These are phyloP conservation scores for Lepidurus apus DNA, from an alignment of 1,140 invertebrate species.

Conservation along the genomic window DNA sequence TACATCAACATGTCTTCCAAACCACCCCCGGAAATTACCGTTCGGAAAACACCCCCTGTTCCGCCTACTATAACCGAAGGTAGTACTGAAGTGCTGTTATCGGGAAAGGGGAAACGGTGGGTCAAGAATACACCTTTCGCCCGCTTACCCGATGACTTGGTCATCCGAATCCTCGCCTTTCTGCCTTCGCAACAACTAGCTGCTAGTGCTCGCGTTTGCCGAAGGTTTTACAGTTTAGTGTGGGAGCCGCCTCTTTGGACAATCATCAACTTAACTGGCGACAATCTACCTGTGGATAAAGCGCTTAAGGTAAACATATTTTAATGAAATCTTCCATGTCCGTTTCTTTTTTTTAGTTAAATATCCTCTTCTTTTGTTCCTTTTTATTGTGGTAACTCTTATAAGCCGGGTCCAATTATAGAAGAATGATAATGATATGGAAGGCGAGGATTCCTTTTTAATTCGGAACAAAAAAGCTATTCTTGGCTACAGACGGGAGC, in stretches of 20 bases:
- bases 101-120: conserved; percentile 30
- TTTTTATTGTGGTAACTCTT: not conserved
- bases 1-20: conserved; percentile 30
- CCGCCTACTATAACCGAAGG: conserved; percentile 24
- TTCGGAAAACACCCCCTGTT: conserved; percentile 14
- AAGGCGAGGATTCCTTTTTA: not conserved
- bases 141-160: conserved; percentile 51
- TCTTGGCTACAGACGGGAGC: not conserved
- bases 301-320: conserved; percentile 53
- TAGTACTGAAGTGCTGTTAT: conserved; percentile 1
- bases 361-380: not conserved
- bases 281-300: conserved; percentile 60
- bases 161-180: conserved; percentile 62
- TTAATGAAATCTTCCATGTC: conserved; percentile 4
- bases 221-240: conserved; percentile 69
- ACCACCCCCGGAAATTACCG: conserved; percentile 34
- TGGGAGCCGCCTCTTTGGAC: conserved; percentile 76
- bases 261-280: conserved; percentile 58
- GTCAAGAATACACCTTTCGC: conserved; percentile 44
- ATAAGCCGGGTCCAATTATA: not conserved
- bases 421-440: conserved; percentile 1
- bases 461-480: not conserved
- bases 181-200: conserved; percentile 72
- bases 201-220: conserved; percentile 69
- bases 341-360: not conserved